Percentiles rank a stretch among this genome's conserved stretches.
Evolutionary conservation across 2,888 invertebrate species (phyloP).

Genomic region (Clostera curtula): DNA sequence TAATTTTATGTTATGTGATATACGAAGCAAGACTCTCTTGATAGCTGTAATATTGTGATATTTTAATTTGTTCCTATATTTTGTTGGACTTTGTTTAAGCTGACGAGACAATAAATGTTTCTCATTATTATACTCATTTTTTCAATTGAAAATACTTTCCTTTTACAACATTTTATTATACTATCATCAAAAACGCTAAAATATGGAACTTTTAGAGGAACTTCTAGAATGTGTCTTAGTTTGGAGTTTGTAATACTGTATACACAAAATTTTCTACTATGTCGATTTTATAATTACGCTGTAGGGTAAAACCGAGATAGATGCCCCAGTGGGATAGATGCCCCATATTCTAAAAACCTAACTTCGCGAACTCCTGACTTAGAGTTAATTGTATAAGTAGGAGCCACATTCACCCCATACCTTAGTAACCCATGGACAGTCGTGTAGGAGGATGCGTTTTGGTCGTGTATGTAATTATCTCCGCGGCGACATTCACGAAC

Average conservation of each 20-base stretch:
- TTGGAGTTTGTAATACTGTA: slow-evolving; percentile 17
- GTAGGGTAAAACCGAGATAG: no score
- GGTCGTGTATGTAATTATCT: no score
- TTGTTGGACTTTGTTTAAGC: slow-evolving; percentile 25
- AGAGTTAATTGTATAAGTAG: no score
- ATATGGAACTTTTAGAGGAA: no score
- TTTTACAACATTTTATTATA: neutral
- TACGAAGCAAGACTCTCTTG: slow-evolving; percentile 36
- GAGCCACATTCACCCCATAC: no score
- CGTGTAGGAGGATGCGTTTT: no score
- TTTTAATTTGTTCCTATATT: slow-evolving; percentile 14
- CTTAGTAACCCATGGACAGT: no score
- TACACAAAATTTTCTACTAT: slow-evolving; percentile 30
- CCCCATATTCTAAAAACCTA: no score
- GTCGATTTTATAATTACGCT: slow-evolving; percentile 34
- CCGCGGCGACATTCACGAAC: no score
- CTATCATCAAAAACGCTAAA: neutral
- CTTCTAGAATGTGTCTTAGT: slow-evolving; percentile 8
- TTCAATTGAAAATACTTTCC: neutral
- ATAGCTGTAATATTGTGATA: slow-evolving; percentile 26
- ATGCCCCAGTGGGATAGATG: no score
- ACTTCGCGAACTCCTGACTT: no score
- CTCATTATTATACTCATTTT: slow-evolving; percentile 9
- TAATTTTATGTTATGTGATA: slow-evolving; percentile 32
- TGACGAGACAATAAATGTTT: slow-evolving; percentile 52